Base-by-base conservation (phyloP, 2,113 vertebrate genomes). In the Merops nubicus region DNA sequence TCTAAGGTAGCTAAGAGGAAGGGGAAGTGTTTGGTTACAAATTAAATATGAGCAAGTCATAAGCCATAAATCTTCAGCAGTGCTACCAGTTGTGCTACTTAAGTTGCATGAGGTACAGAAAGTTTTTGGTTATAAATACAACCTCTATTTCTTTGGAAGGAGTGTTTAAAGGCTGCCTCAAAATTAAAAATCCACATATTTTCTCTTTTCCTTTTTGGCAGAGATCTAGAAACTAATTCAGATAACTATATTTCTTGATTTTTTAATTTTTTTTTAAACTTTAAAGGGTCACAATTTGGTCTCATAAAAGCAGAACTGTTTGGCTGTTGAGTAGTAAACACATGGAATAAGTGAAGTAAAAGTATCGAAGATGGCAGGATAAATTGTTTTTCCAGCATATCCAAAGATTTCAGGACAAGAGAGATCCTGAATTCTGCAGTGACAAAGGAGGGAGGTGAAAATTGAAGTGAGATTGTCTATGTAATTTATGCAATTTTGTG, bases 11-110 rank as follows among this genome's bases (percentile, higher is more conserved):
- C 96, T 97, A 97, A 98, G 98, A 98, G 98, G 98, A 99, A 98
- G 98, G 98, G 99, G 99, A 99, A 99, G 99, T 99, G 98, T 99
- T 99, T 98, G 99, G 99, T 99, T 99, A 99, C 99, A 99, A 99
- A 99, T 99, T 99, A 99, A 99, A 99, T 99, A 98, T 99, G 98
- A 99, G 98, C 96, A 94, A 99, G 99, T 99, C 99, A 98, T 98
- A 99, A 98, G 98, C 98, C 98, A 98, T 99, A 99, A 99, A 99
- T 99, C 98, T 97, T 96, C 89, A 45, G 95, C 82, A 95, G 96
- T 96, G 98, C 98, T 97, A 98, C 98, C 96, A 98, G 98, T 97
- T 94, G 97, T 93, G 97, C 98, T 98, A 88, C 98, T 98, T 97
- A 95, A 97, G 97, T 96, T 96, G 97, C 98, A 98, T 97, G 97